Base-by-base conservation (phyloP, 2,888 invertebrate species). In the Perizoma flavofasciatum region DNA sequence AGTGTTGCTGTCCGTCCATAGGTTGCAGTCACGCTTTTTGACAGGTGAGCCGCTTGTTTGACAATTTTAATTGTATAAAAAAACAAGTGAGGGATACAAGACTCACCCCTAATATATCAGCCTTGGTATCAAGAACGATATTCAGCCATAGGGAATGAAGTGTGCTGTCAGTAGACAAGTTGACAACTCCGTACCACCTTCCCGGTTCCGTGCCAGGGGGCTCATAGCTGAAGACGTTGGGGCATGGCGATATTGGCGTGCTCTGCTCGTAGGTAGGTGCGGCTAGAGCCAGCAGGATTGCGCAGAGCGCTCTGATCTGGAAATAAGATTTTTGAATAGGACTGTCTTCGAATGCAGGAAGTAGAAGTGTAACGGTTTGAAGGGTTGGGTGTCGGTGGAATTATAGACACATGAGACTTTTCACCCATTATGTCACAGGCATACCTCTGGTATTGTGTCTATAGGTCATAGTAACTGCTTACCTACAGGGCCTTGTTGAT, bases 161-260 rank as follows among this genome's bases (percentile, higher is more conserved):
- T 0, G 91, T 93, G 72, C 93, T 94, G 51, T 92, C 89, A 0
- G 93, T 93, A 11, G 90, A 89, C 1, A 95, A 74, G 63, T 92
- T 92, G n/a, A 94, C 85, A 3, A 91, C 92, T 0, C 94, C 95
- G 70, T 94, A 94, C 94, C 94, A 95, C 37, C 93, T 78, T 39
- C 94, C 94, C 0, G 88, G 83, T 70, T 94, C 94, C 0, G 88
- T 82, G 0, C 92, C 88, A 0, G 89, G 85, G 0, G 89, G 86
- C 61, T 94, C 93, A 76, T 94, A 95, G 52, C 81, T 82, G 78
- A 95, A 95, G 41, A 94, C 89, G 61, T 91, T 88, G 10, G 94
- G 94, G 67, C 95, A 95, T 1, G 95, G 95, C 0, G 93, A 92
- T 11, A 72, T 65, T 0, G 91, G 89, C 0, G 84, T 73, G 33